Base-by-base conservation (phyloP, 2,113 vertebrate species). In the Tenrec ecaudatus region DNA sequence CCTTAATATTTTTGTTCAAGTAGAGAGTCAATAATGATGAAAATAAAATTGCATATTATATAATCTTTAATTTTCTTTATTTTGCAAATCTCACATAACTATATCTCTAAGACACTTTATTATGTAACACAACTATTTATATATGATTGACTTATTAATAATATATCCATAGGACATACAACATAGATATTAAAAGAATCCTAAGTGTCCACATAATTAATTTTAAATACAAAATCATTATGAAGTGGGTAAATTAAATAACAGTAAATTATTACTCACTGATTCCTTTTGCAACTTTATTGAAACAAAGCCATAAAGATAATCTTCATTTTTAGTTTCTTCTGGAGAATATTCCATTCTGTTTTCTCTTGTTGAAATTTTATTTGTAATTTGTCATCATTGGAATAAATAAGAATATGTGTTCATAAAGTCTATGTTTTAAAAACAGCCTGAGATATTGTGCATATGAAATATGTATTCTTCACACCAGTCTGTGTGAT, bases 211-310 rank as follows among this genome's bases (percentile, higher is more conserved):
- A 1, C 40, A 47, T 40, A 47, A 71, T 69, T 88, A 6, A 82
- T 80, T 89, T 57, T 69, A 36, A 94, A 73, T 40, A 94, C 5
- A 10, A 91, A 92, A 60, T 80, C 23, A 76, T 90, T 40, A 84
- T 33, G 78, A 71, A 92, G 3, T 23, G 6, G 6, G 2, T 11
- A 71, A 40, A 19, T 73, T 73, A 60, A 93, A 89, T 73, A 85
- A 62, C 7, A 83, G 9, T 22, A 66, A 90, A 53, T 73, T 57
- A 1, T 64, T 88, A 75, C 82, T 69, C 57, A 36, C 12, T 82
- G 33, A 83, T 86, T 92, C 16, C 77, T 89, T 90, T 47, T 68
- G 16, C 43, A 93, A 27, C 14, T 73, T 0, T 1, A 53, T 3
- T 86, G 11, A 71, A 80, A 73, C 3, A 80, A 80, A 14, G 2